These are phyloP conservation scores for Propsilocerus akamusi DNA, from an alignment of 1,140 invertebrate genomes.

Conservation along the genomic window DNA sequence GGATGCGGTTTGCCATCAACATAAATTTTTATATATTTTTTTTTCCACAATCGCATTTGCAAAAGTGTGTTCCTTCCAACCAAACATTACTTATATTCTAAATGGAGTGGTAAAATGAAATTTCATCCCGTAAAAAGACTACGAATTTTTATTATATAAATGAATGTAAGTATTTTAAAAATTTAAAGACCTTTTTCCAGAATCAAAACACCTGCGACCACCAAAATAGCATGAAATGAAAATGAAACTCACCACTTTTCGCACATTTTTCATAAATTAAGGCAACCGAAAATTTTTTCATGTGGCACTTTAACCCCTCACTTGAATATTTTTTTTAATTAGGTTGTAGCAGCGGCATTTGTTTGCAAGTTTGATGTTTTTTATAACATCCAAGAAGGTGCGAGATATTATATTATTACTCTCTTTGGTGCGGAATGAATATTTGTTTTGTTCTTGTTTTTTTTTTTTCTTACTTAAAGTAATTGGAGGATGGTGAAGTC, in stretches of 20 bases:
- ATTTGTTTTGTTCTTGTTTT: neutral
- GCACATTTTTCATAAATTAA: constrained; percentile 4
- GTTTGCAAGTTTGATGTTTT: too few species aligned
- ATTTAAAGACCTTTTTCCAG: constrained; percentile 2
- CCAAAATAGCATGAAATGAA: neutral
- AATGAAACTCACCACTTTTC: constrained; percentile 1
- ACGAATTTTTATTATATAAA: neutral
- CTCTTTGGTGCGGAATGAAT: neutral
- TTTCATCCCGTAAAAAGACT: neutral
- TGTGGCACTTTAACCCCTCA: too few species aligned
- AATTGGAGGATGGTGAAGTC: neutral
- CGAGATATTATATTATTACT: too few species aligned
- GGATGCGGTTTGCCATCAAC: too few species aligned
- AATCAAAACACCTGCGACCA: neutral
- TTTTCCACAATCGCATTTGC: constrained; percentile 1
- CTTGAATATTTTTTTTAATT: too few species aligned
- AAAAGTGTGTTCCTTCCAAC: neutral
- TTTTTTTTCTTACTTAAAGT: neutral
- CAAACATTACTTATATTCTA: neutral
- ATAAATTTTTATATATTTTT: constrained; percentile 3
- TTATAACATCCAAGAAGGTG: too few species aligned
- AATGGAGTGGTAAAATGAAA: neutral
- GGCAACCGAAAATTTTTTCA: too few species aligned
- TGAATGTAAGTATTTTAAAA: neutral
- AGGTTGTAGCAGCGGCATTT: too few species aligned